phyloP scores from a whole-genome alignment of 1,140 invertebrate species.

The Pteromalus puparum region DNA sequence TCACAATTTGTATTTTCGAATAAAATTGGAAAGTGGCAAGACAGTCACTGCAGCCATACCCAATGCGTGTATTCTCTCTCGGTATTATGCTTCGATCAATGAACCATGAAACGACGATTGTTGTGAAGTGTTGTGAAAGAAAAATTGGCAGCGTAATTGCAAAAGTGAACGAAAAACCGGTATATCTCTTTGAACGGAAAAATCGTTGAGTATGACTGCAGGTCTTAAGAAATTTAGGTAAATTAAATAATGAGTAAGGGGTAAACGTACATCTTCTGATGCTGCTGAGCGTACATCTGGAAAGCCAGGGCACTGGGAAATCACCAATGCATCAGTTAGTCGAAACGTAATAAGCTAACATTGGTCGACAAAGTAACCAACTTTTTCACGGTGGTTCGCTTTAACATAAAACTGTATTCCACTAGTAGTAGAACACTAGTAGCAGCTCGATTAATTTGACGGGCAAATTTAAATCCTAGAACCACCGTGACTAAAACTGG shows the following conservation, averaged over 20 bases:
- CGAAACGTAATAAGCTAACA: conserved; percentile 59
- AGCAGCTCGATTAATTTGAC: not conserved
- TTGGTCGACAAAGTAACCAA: conserved; percentile 41
- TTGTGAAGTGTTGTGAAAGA: not conserved
- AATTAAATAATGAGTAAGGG: conserved; percentile 72
- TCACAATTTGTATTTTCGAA: conserved; percentile 54
- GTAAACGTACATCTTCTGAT: conserved; percentile 90
- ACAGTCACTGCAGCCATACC: conserved; percentile 71
- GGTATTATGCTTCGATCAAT: not conserved
- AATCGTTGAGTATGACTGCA: conserved; percentile 71
- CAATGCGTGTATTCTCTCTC: conserved; percentile 57
- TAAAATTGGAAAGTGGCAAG: conserved; percentile 67
- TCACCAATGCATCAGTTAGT: conserved; percentile 77
- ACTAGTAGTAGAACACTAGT: not conserved
- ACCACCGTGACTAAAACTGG: conserved; percentile 49
- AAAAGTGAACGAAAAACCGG: not conserved
- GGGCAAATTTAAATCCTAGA: not conserved
- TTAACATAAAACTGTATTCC: not conserved
- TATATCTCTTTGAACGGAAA: not conserved
- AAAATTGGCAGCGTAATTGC: not conserved
- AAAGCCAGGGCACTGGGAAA: conserved; percentile 94
- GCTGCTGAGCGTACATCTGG: conserved; percentile 94
- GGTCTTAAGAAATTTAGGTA: conserved; percentile 67
- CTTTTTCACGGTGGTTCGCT: conserved; percentile 38
- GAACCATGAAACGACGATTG: not conserved